Evolutionary conservation across 1,140 invertebrate species (phyloP), one percentile per base, ranked within the genome.

Genomic region (Nebria ingens): DNA sequence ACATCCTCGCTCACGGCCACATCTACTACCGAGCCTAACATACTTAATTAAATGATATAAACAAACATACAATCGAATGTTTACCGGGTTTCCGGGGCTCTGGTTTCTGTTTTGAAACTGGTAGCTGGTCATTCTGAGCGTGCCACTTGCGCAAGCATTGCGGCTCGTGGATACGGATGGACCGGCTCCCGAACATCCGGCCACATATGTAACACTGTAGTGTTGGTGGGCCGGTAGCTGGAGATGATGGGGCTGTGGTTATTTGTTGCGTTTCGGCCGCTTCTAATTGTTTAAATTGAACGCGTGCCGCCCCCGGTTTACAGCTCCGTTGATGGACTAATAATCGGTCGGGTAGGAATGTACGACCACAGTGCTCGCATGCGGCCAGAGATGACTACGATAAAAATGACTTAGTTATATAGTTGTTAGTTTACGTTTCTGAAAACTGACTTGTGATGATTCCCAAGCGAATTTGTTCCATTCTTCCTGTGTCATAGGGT

Each of bases 71-170:
- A 3, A n/a, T 40, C 19, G 40, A 17, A 51, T 13, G 22, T 12
- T 9, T 49, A 23, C 52, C 45, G 38, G 60, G 38, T 59, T 62
- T 54, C 17, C 79, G 69, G 53, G 77, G 70, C 54, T 72, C 66
- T 52, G 73, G 72, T n/a, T 34, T n/a, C 25, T 34, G 25, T 9
- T n/a, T n/a, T 34, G 25, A 6, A 34, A n/a, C 25, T 34, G 25
- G 25, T 25, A 84, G 65, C 61, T 78, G 75, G 2, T 76, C 65
- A 62, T 86, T 85, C 62, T 85, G 79, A 34, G 68, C 61, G 13
- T 80, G 72, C 82, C 84, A 86, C 64, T 87, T 89, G 61, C 82
- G 79, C 21, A 89, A 65, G 65, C 88, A 91, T 58, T 87, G 82
- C 1, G 86, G 86, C 62, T 89, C 85, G 70, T 91, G 89, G 59